These are phyloP conservation scores for Puntigrus tetrazona DNA, from an alignment of 2,113 vertebrate species.

Conservation along the genomic window DNA sequence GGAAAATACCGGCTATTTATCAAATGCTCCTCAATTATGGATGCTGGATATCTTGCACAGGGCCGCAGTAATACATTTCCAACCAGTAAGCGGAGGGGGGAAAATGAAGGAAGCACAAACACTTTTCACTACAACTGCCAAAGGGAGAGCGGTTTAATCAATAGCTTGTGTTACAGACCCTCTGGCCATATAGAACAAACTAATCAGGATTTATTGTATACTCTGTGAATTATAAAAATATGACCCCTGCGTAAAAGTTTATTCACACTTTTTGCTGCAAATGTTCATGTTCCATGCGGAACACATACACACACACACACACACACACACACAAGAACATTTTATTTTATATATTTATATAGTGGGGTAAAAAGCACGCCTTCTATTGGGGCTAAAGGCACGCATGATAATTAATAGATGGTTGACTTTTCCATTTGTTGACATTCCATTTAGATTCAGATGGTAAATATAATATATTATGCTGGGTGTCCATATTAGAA, in stretches of 20 bases:
- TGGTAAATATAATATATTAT: no score
- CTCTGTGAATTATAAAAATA: not conserved
- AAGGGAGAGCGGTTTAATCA: constrained; percentile 23
- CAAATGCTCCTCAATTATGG: constrained; percentile 74
- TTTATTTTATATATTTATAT: no score
- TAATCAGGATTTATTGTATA: constrained; percentile 35
- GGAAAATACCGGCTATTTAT: constrained; percentile 73
- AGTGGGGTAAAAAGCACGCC: no score
- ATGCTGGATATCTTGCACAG: constrained; percentile 70
- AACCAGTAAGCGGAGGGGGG: constrained; percentile 50
- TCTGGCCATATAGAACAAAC: not conserved
- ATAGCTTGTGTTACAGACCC: constrained; percentile 20
- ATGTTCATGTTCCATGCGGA: no score
- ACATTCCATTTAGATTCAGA: no score
- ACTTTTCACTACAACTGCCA: constrained; percentile 34
- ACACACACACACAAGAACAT: no score
- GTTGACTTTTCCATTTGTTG: no score
- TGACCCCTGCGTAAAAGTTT: not conserved
- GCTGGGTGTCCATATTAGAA: no score
- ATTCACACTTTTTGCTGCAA: not conserved
- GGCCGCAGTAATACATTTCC: constrained; percentile 71
- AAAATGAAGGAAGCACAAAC: constrained; percentile 52
- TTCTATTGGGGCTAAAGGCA: no score
- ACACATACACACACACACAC: no score
- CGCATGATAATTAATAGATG: no score